Evolutionary conservation across 1,140 invertebrate species (phyloP).

Genomic region (Heliothis virescens): DNA sequence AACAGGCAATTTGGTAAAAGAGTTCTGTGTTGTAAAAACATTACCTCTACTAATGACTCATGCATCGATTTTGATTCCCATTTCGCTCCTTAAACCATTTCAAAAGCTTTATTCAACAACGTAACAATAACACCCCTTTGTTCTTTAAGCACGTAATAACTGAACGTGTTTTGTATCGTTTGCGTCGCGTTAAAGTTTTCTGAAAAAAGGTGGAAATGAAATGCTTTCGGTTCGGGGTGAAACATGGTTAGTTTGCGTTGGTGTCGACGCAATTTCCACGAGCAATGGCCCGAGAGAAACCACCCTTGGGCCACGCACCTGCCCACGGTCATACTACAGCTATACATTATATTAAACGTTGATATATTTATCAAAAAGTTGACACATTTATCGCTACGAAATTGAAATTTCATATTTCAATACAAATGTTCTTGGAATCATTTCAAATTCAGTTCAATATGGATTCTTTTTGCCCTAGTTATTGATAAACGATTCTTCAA

Average conservation of each 20-base stretch:
- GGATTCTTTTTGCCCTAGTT: too few species aligned
- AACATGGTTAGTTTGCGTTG: conserved; percentile 64
- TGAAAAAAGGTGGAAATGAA: conserved; percentile 25
- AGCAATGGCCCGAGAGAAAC: conserved; percentile 62
- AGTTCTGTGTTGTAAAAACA: too few species aligned
- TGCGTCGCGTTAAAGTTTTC: neutral
- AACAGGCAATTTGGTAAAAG: too few species aligned
- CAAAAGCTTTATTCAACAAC: neutral
- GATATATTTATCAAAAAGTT: neutral
- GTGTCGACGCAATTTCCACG: conserved; percentile 63
- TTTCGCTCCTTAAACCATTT: too few species aligned
- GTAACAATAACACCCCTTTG: neutral
- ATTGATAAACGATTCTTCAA: too few species aligned
- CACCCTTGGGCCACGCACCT: conserved; percentile 53
- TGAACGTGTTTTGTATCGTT: neutral
- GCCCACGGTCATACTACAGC: conserved; percentile 18
- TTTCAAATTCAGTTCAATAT: too few species aligned
- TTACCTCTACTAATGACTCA: too few species aligned
- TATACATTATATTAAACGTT: neutral
- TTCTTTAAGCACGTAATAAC: neutral
- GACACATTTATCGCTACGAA: neutral
- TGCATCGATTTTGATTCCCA: too few species aligned
- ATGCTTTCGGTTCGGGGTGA: conserved; percentile 52
- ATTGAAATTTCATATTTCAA: neutral
- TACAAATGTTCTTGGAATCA: too few species aligned